Conservation (phyloP, 2,113 vertebrate genomes). For the Chelonoidis abingdonii region DNA sequence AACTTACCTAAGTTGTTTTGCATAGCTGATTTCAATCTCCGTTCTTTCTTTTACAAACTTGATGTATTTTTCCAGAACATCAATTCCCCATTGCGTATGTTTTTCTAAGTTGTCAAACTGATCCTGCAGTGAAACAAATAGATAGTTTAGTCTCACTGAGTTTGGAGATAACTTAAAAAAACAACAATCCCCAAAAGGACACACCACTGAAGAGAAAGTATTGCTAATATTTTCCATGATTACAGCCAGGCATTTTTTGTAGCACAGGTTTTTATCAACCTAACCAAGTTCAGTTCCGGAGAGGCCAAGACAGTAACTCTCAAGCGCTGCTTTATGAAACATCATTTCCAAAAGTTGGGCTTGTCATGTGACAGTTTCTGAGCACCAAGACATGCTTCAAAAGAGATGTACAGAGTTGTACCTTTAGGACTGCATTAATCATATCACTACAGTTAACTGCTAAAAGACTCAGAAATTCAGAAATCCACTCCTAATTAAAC, state of each 20-base stretch:
- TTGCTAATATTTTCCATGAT: constrained; percentile 56
- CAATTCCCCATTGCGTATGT: constrained; percentile 96
- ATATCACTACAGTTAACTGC: background rate
- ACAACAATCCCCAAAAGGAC: background rate
- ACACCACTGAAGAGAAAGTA: background rate
- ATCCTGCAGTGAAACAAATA: constrained; percentile 83
- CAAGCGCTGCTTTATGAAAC: constrained; percentile 10
- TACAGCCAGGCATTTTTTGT: background rate
- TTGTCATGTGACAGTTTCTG: background rate
- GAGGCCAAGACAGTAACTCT: background rate
- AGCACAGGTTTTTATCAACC: constrained; percentile 11
- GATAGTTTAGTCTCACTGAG: constrained; percentile 26
- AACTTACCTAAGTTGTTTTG: constrained; percentile 98
- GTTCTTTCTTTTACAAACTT: constrained; percentile 97
- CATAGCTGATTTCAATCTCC: constrained; percentile 97
- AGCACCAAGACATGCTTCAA: background rate
- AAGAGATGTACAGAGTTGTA: background rate
- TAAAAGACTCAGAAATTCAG: background rate
- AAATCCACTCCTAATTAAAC: background rate
- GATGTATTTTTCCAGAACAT: constrained; percentile 94
- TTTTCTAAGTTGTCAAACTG: constrained; percentile 98
- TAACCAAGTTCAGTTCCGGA: background rate
- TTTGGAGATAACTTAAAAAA: background rate
- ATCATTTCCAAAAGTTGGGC: background rate
- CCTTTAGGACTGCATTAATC: background rate